Evolutionary conservation across 2,113 vertebrate species (phyloP), one percentile per base, ranked within the genome.

Genomic region (Perca flavescens): DNA sequence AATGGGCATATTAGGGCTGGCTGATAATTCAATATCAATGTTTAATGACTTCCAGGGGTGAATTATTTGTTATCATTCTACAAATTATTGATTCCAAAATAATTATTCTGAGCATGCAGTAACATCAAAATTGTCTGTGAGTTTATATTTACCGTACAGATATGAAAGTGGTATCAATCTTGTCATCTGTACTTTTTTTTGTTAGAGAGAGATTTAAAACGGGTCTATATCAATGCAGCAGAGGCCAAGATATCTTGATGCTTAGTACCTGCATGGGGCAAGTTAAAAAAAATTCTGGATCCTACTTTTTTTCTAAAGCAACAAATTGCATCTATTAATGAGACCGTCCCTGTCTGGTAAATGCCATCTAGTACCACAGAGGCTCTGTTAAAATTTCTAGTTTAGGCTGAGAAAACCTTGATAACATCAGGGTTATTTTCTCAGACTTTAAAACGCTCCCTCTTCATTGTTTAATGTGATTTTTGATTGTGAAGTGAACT

Each of bases 1-100:
- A 74, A 89, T 57, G 28, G 70, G 25, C 50, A 8, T 2, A 47
- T 86, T 22, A 80, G 15, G 15, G 34, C 22, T 15, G 60, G 22
- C 67, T 53, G 56, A 63, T 47, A 15, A 76, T 56, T 74, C 31
- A 76, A 1, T 4, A 13, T 1, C 1, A 5, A 14, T 9, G 21
- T 77, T 74, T 61, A 40, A 25, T 22, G 52, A 69, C 60, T 69
- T 76, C 5, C 40, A 43, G 40, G 40, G 9, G 40, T 43, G 10
- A 43, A 43, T 43, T 43, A 43, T 11, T 43, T 43, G 21, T 57
- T 34, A 19, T 49, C 5, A 31, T 47, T 28, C 21, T 61, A 21
- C 4, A 50, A 2, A 61, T 70, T 34, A 13, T 53, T 25, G 58
- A 43, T 43, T 56, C 19, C 1, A 25, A 25, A 49, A 46, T 7